Base-by-base conservation (phyloP, 1,140 invertebrate species). In the Listronotus oregonensis region DNA sequence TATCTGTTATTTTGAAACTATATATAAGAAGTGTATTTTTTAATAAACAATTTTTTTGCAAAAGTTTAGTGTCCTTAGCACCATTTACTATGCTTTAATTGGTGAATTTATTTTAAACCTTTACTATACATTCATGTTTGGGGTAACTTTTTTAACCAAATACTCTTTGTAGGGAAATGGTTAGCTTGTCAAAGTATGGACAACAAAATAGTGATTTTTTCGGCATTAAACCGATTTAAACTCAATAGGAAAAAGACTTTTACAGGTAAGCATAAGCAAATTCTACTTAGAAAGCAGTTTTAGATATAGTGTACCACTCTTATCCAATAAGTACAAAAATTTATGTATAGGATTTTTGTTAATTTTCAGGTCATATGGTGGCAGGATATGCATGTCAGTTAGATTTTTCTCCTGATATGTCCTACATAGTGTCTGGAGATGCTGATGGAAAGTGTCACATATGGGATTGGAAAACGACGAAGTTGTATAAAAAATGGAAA, bases 381-480 rank as follows among this genome's bases (percentile, higher is more conserved):
- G 93, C 98, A 34, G 98, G 98, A 3, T 99, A 99, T 84, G 97
- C 98, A 0, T 99, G n/a, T n/a, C 88, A 90, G 6, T 82, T 98
- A 4, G 97, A 99, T 79, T 99, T 98, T 79, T 98, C 96, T 0
- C 97, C 98, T 0, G 97, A 99, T 80, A 98, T 99, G 96, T 96
- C 91, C 90, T 99, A n/a, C n/a, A n/a, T 99, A 31, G 90, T 98
- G 21, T 99, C 95, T 0, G 98, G 98, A n/a, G 98, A 99, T 83
- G 97, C 96, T 5, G 97, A 99, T 83, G 98, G 98, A 1, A 99
- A 98, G 81, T 90, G 96, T 69, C n/a, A 96, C 78, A 88, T 99
- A n/a, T 99, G 98, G 97, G 97, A 99, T 79, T 99, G 97, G 97
- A 98, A 99, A 79, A 97, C 95, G 0, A 98, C n/a, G 39, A 96